Evolutionary conservation across 2,113 vertebrate genomes (phyloP).

Genomic region (Phalacrocorax pelagicus): DNA sequence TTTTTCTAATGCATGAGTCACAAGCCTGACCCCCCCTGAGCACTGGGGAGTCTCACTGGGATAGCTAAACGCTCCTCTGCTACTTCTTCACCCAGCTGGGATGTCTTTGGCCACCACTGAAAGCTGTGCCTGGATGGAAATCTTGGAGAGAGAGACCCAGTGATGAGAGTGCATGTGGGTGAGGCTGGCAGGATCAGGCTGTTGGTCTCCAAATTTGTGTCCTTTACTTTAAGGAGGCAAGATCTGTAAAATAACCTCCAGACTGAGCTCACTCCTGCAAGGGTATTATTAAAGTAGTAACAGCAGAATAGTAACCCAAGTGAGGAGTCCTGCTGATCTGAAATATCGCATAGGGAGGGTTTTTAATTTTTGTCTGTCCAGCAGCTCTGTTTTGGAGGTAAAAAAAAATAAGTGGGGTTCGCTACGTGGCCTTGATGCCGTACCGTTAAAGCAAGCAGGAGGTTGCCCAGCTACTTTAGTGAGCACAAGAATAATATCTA

Average conservation of each 20-base stretch:
- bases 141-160: neutral
- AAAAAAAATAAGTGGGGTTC: neutral
- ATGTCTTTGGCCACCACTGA: neutral
- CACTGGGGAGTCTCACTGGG: neutral
- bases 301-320: neutral
- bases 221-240: neutral
- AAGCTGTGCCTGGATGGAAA: neutral
- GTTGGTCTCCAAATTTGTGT: neutral
- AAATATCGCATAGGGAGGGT: neutral
- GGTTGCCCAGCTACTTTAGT: neutral
- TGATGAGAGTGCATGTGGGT: neutral
- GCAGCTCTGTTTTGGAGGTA: neutral
- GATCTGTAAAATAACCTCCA: neutral
- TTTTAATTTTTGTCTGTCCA: neutral
- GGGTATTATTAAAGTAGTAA: neutral
- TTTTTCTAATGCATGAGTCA: neutral
- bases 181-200: neutral
- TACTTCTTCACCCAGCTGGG: neutral
- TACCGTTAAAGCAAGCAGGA: neutral
- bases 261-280: neutral
- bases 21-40: neutral
- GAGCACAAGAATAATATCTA: neutral
- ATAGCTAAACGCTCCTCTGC: neutral
- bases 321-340: neutral
- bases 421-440: accelerated